Evolutionary conservation across 2,113 vertebrate species (phyloP).

Genomic region (Melanocharis versteri): DNA sequence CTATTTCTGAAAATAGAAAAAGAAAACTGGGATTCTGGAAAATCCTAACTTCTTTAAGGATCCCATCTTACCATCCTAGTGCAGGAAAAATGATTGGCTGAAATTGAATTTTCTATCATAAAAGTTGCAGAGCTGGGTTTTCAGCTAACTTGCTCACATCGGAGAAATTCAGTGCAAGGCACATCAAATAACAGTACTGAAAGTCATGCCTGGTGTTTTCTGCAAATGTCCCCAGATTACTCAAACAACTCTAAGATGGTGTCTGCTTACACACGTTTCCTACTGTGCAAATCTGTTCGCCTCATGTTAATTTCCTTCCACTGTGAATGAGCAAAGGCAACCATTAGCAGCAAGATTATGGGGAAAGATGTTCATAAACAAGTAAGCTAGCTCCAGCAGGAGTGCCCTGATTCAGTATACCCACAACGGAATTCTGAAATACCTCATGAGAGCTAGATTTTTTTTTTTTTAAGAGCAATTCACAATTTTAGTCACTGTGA

Average conservation of each 20-base stretch:
- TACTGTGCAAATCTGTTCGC: conserved; percentile 9
- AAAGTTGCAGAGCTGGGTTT: background rate
- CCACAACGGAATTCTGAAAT: background rate
- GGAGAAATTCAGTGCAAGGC: background rate
- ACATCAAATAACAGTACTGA: background rate
- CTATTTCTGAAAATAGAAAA: too few relatives aligned
- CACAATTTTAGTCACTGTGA: background rate
- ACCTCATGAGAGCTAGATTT: background rate
- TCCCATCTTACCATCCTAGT: background rate
- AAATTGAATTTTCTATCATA: background rate
- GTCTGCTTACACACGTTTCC: background rate
- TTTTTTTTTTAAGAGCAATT: background rate
- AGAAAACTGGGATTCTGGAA: background rate
- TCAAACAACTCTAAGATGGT: background rate
- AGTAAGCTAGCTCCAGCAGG: background rate
- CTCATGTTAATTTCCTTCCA: background rate
- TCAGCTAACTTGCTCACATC: background rate
- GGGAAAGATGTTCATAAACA: background rate
- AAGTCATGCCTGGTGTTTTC: background rate
- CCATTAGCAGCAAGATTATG: background rate
- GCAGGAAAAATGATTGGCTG: background rate
- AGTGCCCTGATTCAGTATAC: background rate
- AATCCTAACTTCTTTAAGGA: background rate
- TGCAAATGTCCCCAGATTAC: background rate
- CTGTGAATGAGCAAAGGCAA: background rate